These are phyloP conservation scores for Thinocorus orbignyianus DNA, from an alignment of 2,113 vertebrate species.

Conservation along the genomic window DNA sequence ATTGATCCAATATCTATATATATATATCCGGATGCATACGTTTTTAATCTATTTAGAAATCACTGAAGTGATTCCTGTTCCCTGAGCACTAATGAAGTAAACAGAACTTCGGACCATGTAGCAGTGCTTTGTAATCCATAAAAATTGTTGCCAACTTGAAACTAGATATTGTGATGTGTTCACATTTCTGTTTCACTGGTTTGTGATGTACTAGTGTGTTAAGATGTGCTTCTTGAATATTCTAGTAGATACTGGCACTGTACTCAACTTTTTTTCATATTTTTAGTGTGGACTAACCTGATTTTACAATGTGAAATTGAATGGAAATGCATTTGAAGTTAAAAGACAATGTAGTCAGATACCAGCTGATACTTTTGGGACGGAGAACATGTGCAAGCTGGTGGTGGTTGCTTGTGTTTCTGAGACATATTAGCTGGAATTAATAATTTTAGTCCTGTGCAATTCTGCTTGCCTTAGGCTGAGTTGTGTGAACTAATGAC, in stretches of 20 bases:
- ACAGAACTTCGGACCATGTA: background rate
- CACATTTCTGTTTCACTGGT: background rate
- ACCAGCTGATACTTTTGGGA: background rate
- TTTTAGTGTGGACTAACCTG: background rate
- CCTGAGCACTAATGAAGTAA: background rate
- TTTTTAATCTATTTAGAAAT: background rate
- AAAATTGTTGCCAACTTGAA: background rate
- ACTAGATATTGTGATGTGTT: background rate
- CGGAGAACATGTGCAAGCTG: background rate
- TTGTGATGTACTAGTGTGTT: background rate
- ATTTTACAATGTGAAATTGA: background rate
- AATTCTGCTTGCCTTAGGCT: constrained; percentile 37
- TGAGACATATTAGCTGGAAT: background rate
- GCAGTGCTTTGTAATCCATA: background rate
- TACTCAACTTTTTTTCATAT: background rate
- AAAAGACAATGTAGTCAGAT: background rate
- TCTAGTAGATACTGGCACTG: background rate
- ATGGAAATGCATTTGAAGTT: background rate
- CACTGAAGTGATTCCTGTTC: background rate
- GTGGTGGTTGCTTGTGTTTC: background rate
- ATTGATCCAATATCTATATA: no score
- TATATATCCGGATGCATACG: background rate
- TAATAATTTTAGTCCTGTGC: constrained; percentile 9
- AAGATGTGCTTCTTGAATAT: background rate
- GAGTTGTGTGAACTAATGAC: constrained; percentile 49